These are phyloP conservation scores for Lophius americanus DNA, from an alignment of 2,797 vertebrate species.

Conservation along the genomic window DNA sequence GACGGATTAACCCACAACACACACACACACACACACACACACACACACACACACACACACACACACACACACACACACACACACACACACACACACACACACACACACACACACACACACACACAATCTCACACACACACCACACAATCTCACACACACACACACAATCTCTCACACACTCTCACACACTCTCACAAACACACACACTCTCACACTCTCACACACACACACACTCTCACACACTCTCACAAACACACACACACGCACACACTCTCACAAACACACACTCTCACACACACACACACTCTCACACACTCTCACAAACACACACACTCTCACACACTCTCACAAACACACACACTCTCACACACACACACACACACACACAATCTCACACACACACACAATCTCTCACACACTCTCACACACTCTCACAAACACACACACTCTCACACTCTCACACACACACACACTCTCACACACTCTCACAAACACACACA, in stretches of 20 bases:
- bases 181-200: too few species aligned
- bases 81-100: neutral
- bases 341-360: too few species aligned
- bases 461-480: neutral
- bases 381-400: constrained; percentile 1
- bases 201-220: constrained; percentile 6
- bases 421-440: too few species aligned
- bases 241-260: constrained; percentile 1
- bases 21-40: constrained; percentile 4
- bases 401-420: too few species aligned
- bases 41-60: constrained; percentile 5
- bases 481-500: neutral
- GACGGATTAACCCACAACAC: constrained; percentile 52
- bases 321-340: too few species aligned
- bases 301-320: neutral
- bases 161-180: too few species aligned
- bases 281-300: constrained; percentile 1
- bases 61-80: constrained; percentile 1
- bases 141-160: too few species aligned
- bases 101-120: too few species aligned
- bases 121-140: too few species aligned
- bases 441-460: too few species aligned
- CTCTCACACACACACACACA: constrained; percentile 7
- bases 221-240: constrained; percentile 3
- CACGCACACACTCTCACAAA: neutral